Base-by-base conservation (phyloP, 2,797 vertebrate species). In the Brachyrhaphis roseni region DNA sequence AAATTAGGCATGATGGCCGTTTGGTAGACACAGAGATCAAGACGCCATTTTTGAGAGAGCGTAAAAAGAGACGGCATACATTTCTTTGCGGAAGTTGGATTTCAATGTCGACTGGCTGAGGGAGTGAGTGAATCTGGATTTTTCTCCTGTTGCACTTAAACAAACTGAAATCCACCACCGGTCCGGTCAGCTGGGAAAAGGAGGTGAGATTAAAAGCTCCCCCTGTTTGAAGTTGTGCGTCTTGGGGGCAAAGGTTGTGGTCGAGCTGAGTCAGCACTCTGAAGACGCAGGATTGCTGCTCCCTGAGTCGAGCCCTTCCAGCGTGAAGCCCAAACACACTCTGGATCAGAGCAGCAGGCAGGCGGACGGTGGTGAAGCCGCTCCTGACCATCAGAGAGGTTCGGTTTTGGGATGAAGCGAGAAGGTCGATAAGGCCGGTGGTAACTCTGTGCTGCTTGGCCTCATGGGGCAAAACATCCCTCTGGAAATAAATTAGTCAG, bases 101-200 rank as follows among this genome's bases (percentile, higher is more conserved):
- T 82, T 95, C 88, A 2, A 95, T 73, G 2, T 76, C 89, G 57
- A 97, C 43, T 0, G 96, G 95, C 34, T 84, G 87, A 75, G 79
- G n/a, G 5, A 97, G 90, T 34, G 85, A 84, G 28, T 39, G 88
- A 72, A 93, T 70, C 7, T 78, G 90, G 77, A 97, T 90, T 81
- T 93, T 95, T 75, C 90, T 95, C 78, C 87, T 92, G 6, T 86
- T 90, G 91, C 97, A 97, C 89, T 85, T 86, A 84, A 94, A 95
- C 34, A 97, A 82, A 77, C 81, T 91, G 51, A 97, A 75, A 45
- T 93, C 94, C 66, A 93, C 86, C 28, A 96, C 87, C 0, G 89
- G 89, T n/a, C 88, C 87, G 8, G 79, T 91, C 34, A 92, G 53
- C 97, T 97, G 86, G 77, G 34, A 34, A 78, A 31, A 79, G 43